Percentiles rank a stretch among this genome's conserved stretches.
phyloP scores from a whole-genome alignment of 2,888 invertebrate species.

The Cephus spinipes region DNA sequence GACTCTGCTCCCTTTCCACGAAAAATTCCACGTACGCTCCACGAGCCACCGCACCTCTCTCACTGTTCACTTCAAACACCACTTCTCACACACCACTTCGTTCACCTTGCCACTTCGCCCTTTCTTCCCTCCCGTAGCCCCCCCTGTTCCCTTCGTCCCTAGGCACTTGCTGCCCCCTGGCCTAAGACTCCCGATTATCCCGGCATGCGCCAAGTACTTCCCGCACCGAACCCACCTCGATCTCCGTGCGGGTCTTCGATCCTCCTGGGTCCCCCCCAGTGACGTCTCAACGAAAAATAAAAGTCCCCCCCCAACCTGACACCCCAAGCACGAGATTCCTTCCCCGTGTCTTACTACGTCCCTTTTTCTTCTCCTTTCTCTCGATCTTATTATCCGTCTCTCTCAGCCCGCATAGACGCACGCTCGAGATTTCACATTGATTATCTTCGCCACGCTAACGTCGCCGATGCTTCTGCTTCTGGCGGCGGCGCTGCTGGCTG shows the following conservation, averaged over 20 bases:
- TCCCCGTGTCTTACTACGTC: neutral
- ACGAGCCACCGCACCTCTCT: neutral
- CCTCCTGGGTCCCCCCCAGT: neutral
- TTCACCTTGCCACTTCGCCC: slow-evolving; percentile 4
- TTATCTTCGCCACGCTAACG: neutral
- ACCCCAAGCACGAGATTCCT: neutral
- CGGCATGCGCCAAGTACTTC: neutral
- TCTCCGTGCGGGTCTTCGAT: slow-evolving; percentile 1
- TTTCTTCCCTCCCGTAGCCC: neutral
- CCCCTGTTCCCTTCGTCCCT: neutral
- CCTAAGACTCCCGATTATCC: neutral
- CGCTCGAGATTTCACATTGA: neutral
- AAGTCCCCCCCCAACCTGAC: neutral
- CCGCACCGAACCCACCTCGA: slow-evolving; percentile 12
- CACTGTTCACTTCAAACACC: slow-evolving; percentile 25
- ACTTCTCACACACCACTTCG: slow-evolving; percentile 15
- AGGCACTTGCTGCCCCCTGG: neutral
- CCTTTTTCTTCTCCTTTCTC: neutral
- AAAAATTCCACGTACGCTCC: neutral
- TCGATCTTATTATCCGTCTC: neutral
- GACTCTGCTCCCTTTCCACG: neutral
- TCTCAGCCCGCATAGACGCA: neutral
- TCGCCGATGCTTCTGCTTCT: neutral
- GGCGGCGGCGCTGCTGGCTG: neutral
- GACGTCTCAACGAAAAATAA: neutral